Evolutionary conservation across 2,888 invertebrate species (phyloP), one percentile per base, ranked within the genome.

Genomic region (Tinea trinotella): DNA sequence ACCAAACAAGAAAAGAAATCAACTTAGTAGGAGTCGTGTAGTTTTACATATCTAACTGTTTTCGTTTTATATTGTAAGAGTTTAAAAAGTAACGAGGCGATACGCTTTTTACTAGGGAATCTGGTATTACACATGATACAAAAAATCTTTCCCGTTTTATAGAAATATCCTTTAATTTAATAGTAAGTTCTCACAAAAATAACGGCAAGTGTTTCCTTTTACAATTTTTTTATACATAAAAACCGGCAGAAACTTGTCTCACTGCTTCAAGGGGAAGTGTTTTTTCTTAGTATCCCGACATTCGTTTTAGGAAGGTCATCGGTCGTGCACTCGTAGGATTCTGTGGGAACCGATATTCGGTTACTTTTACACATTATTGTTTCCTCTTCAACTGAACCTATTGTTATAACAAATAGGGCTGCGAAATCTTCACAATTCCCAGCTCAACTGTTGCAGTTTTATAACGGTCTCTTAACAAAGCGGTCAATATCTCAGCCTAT

Each of bases 131-230:
- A 7, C 30, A 30, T 2, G 22, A n/a, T 2, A 40, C n/a, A 18
- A 48, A 48, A 48, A 48, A 17, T n/a, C 9, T 40, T 3, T n/a
- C 53, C 36, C 18, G 19, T 13, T 40, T 34, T 36, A 19, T 10
- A 13, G 18, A 40, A 36, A 53, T 35, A 53, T 53, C 53, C 53
- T 35, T 53, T 52, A 18, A 35, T 22, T 17, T 40, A 10, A 35
- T 24, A 18, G 52, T 30, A 17, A 35, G 20, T 20, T 53, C 52
- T 36, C 35, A 52, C 52, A 34, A 40, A 18, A 40, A 13, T 34
- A 53, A 53, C 53, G 53, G 53, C 35, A 40, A 20, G 36, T 53
- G 50, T 53, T 53, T 53, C 53, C 53, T 50, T 50, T 50, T 12
- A 15, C 22, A 40, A 40, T 53, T 53, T 49, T 52, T 53, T n/a